Evolutionary conservation across 2,888 invertebrate genomes (phyloP).

Genomic region (Microchrysa polita): DNA sequence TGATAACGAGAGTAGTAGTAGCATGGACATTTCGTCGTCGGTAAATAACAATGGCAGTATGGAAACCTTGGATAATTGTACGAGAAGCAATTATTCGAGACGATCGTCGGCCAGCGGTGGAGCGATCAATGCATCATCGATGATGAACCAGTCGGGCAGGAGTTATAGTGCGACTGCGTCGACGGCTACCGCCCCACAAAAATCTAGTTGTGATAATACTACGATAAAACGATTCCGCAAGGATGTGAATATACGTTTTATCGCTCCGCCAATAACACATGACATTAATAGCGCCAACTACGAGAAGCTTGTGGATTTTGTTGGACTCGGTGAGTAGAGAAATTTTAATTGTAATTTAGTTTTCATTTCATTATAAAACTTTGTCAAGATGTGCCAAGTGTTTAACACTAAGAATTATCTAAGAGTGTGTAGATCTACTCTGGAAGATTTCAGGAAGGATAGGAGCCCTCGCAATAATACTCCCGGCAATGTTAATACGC

Average conservation of each 20-base stretch:
- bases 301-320: slow-evolving; percentile 72
- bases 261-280: slow-evolving; percentile 58
- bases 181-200: not conserved
- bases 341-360: too few relatives aligned
- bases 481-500: too few relatives aligned
- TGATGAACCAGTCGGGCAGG: slow-evolving; percentile 43
- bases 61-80: slow-evolving; percentile 62
- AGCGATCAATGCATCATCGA: slow-evolving; percentile 49
- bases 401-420: too few relatives aligned
- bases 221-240: slow-evolving; percentile 50
- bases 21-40: not conserved
- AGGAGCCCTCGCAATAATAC: too few relatives aligned
- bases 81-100: slow-evolving; percentile 60
- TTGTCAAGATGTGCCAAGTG: too few relatives aligned
- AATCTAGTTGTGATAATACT: slow-evolving; percentile 38
- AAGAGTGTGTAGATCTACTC: too few relatives aligned
- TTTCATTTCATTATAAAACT: too few relatives aligned
- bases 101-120: slow-evolving; percentile 53
- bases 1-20: slow-evolving; percentile 36
- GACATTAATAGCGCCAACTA: slow-evolving; percentile 66
- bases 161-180: slow-evolving; percentile 40
- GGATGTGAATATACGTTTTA: slow-evolving; percentile 57
- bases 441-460: too few relatives aligned
- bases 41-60: slow-evolving; percentile 50
- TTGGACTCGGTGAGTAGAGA: slow-evolving; percentile 69